A percentile compares a stretch with the other conserved stretches of the same genome.
phyloP scores from a whole-genome alignment of 2,113 vertebrate species.

The Acrocephalus arundinaceus region DNA sequence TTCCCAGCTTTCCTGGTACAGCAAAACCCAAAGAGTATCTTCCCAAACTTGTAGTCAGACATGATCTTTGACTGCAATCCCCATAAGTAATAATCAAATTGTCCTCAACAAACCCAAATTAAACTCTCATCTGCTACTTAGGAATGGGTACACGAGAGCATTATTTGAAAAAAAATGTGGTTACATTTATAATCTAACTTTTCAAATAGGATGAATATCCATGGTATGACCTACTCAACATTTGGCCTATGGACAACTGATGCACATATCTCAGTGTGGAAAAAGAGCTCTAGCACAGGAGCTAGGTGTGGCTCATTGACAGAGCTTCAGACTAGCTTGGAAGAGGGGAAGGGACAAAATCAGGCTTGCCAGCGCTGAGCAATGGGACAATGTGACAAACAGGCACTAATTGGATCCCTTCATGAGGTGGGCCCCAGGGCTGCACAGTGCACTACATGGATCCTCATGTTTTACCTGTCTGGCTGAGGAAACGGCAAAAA shows the following conservation, averaged over 20 bases:
- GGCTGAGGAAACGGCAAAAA: background rate
- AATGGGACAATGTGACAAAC: fast-evolving
- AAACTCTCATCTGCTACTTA: background rate
- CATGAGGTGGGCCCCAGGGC: background rate
- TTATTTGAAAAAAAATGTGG: background rate
- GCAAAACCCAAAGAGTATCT: background rate
- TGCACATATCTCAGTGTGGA: no score
- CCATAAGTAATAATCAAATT: background rate
- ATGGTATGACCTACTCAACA: background rate
- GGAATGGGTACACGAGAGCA: background rate
- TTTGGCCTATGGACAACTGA: background rate
- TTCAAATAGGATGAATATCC: background rate
- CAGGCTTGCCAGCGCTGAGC: fast-evolving
- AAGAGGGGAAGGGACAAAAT: background rate
- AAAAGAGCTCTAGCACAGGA: background rate
- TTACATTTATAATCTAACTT: background rate
- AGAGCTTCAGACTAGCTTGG: background rate
- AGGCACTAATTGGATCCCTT: background rate
- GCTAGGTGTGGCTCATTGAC: background rate
- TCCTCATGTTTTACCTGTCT: fast-evolving
- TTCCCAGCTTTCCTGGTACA: background rate
- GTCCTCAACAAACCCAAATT: background rate
- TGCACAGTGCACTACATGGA: background rate
- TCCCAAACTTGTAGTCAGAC: background rate
- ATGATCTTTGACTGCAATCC: background rate